phyloP scores from a whole-genome alignment of 2,797 vertebrate genomes.

The Tauraco hartlaubi region DNA sequence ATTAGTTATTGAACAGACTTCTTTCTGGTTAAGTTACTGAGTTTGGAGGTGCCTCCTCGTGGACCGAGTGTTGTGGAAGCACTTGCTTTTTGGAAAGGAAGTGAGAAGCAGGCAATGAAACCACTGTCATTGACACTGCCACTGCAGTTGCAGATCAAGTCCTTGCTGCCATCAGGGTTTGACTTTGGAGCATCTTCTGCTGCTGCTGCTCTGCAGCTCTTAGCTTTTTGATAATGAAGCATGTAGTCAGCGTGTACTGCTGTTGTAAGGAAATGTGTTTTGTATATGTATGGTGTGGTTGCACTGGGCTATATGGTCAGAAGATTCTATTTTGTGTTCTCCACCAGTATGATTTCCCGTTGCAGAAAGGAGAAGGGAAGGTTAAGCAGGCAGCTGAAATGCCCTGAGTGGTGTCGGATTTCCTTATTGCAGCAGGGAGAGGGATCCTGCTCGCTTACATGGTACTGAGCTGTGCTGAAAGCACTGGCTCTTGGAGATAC shows the following conservation, averaged over 20 bases:
- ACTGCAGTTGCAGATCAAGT: not conserved
- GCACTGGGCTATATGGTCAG: not conserved
- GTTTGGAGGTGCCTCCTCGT: not conserved
- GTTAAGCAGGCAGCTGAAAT: not conserved
- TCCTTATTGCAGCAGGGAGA: not conserved
- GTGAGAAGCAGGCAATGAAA: not conserved
- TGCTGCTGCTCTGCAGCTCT: not conserved
- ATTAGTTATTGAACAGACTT: not conserved
- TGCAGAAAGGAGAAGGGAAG: not conserved
- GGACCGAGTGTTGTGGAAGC: not conserved
- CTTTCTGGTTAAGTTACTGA: not conserved
- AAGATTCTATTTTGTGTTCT: not conserved
- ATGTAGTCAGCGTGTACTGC: rapidly evolving
- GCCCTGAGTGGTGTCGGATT: not conserved
- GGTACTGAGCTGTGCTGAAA: not conserved
- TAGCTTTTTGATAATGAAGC: not conserved
- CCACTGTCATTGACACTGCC: rapidly evolving
- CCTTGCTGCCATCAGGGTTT: not conserved
- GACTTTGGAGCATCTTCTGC: not conserved
- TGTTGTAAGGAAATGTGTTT: not conserved
- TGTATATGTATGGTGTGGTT: rapidly evolving
- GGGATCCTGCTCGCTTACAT: not conserved
- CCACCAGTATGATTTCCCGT: not conserved
- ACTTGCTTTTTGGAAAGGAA: not conserved
- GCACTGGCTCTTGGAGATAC: not conserved